Evolutionary conservation across 2,797 vertebrate species (phyloP), one percentile per base, ranked within the genome.

Genomic region (Diplodus sargus): DNA sequence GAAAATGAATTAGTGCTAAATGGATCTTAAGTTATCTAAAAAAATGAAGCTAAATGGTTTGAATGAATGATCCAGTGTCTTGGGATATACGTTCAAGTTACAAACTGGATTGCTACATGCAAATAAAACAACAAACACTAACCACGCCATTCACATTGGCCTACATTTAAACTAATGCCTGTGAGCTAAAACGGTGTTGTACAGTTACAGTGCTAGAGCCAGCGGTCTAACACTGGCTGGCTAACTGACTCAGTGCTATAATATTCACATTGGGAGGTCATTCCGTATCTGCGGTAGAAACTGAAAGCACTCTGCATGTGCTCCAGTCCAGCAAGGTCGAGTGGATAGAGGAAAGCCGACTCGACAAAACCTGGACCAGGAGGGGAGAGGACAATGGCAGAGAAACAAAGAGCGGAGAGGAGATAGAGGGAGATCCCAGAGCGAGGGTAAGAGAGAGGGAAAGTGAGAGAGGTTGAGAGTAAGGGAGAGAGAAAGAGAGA

Each of bases 291-390:
- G 94, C 86, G 94, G 94, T 93, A 89, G 86, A 84, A 84, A 96
- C 96, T 95, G 96, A 96, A 94, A 94, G 96, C 95, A 96, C 95
- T 84, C 89, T 93, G 95, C 95, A 95, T 93, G 94, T 96, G 96
- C 94, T 97, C 96, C 94, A 97, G 95, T 91, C 96, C 96, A 90
- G 96, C 96, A 96, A 98, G 96, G 97, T 97, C 95, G 94, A 98
- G 95, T 54, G 94, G 92, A 97, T 92, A 96, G 94, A 96, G 96
- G 95, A 97, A 96, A 95, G 96, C 96, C 91, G 97, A 97, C 92
- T 97, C 97, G 94, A 97, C 96, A 96, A 96, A 97, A 97, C 96
- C 97, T 98, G 96, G 93, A 91, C 92, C 91, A 91, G 86, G 83
- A 88, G 63, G 84, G 85, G 69, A 89, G 93, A 93, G 81, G 80